These are phyloP conservation scores for Megalopta genalis DNA, from an alignment of 1,140 invertebrate genomes.

Conservation along the genomic window DNA sequence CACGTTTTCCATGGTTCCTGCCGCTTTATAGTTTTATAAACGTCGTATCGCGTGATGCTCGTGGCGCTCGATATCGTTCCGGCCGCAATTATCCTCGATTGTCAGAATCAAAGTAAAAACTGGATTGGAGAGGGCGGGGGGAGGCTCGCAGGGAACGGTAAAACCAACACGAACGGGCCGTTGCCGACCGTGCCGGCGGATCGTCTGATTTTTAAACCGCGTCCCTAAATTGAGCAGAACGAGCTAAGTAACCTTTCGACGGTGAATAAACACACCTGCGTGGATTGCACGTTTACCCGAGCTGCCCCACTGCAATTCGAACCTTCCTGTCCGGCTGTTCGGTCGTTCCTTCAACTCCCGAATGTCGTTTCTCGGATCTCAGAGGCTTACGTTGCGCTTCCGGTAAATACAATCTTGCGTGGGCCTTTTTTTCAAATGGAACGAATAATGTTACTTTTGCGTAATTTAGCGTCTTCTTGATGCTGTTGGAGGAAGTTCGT, in stretches of 20 bases:
- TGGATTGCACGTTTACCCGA: background rate
- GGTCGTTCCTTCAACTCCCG: background rate
- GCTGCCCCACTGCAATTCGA: background rate
- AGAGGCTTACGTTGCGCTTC: too few relatives aligned
- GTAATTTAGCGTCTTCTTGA: too few relatives aligned
- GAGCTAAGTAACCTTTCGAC: background rate
- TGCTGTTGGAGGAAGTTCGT: too few relatives aligned
- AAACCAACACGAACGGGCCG: background rate
- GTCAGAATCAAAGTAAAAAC: background rate
- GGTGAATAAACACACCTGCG: background rate
- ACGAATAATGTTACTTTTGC: too few relatives aligned
- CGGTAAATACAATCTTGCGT: too few relatives aligned
- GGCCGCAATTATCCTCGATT: background rate
- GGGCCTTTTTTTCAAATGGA: too few relatives aligned
- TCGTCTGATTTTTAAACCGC: background rate
- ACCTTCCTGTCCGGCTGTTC: background rate
- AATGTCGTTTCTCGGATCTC: too few relatives aligned
- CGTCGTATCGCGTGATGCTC: background rate
- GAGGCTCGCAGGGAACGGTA: background rate
- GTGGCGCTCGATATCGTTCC: background rate
- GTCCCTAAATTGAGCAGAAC: background rate
- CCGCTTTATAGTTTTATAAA: constrained; percentile 5
- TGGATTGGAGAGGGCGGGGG: background rate
- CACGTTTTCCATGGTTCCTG: background rate
- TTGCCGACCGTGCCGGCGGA: background rate